These are phyloP conservation scores for Trididemnum miniatum DNA, from an alignment of 23 tunicate species.

Conservation along the genomic window DNA sequence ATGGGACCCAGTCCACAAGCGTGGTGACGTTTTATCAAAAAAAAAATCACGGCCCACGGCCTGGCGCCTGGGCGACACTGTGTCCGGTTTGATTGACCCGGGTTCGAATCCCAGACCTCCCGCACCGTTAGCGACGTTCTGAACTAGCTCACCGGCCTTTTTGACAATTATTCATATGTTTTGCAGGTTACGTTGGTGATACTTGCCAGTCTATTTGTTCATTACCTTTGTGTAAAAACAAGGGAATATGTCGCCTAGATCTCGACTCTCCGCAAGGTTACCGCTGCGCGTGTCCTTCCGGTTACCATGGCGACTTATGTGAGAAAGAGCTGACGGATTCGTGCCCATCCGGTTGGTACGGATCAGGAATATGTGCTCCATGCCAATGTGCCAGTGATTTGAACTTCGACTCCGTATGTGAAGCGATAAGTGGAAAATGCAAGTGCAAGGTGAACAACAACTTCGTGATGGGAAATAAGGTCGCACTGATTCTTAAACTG, in stretches of 20 bases:
- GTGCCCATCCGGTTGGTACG: constrained; percentile 86
- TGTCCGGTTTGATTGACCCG: no score
- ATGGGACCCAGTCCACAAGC: no score
- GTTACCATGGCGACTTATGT: constrained; percentile 55
- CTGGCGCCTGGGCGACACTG: no score
- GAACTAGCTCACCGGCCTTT: no score
- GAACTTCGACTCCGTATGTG: constrained; percentile 69
- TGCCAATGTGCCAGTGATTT: constrained; percentile 63
- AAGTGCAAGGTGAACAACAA: constrained; percentile 64
- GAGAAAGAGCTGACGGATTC: constrained; percentile 24
- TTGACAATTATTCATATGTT: no score
- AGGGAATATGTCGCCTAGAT: constrained; percentile 35
- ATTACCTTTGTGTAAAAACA: constrained; percentile 46
- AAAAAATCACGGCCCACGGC: no score
- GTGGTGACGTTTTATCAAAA: no score
- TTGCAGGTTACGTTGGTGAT: constrained; percentile 82
- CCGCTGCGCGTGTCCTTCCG: constrained; percentile 51
- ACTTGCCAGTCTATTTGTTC: constrained; percentile 48
- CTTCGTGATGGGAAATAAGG: no score
- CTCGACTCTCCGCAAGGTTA: constrained; percentile 35
- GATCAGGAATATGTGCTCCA: constrained; percentile 62
- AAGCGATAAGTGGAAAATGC: constrained; percentile 52
- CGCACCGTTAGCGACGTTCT: no score
- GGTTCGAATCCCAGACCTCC: no score
- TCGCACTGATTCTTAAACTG: no score